Conservation (phyloP, 2,888 invertebrate genomes). For the Lasius fuliginosus region DNA sequence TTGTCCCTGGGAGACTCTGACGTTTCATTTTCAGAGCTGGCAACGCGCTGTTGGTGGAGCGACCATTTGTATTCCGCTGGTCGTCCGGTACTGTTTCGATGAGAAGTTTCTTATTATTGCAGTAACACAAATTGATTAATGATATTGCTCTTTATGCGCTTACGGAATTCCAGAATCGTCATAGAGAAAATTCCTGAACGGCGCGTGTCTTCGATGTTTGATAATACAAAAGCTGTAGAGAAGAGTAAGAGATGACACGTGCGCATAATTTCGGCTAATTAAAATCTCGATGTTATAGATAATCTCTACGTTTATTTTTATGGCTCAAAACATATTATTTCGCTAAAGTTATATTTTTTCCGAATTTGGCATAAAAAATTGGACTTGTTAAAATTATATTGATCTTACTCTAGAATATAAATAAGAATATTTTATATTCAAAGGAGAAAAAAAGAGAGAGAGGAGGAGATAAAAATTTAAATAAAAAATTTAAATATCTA, state of each 20-base stretch:
- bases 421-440: neutral
- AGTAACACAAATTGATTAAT: conserved; percentile 44
- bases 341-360: neutral
- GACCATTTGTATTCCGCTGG: conserved; percentile 63
- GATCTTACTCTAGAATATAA: conserved; percentile 1
- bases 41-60: conserved; percentile 34
- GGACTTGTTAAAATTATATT: neutral
- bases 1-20: conserved; percentile 70
- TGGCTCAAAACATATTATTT: neutral
- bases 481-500: neutral
- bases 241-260: neutral
- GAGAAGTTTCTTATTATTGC: conserved; percentile 48
- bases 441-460: neutral
- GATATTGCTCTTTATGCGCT: neutral
- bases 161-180: neutral
- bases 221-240: neutral
- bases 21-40: conserved; percentile 73
- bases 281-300: neutral
- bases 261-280: neutral
- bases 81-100: conserved; percentile 40
- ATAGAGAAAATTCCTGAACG: neutral
- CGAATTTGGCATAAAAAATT: neutral
- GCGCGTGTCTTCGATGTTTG: neutral
- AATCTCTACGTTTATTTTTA: neutral
- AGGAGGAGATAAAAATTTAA: neutral